Evolutionary conservation across 2,888 invertebrate species (phyloP), one percentile per base, ranked within the genome.

Genomic region (Rambutsinella grinnellia): DNA sequence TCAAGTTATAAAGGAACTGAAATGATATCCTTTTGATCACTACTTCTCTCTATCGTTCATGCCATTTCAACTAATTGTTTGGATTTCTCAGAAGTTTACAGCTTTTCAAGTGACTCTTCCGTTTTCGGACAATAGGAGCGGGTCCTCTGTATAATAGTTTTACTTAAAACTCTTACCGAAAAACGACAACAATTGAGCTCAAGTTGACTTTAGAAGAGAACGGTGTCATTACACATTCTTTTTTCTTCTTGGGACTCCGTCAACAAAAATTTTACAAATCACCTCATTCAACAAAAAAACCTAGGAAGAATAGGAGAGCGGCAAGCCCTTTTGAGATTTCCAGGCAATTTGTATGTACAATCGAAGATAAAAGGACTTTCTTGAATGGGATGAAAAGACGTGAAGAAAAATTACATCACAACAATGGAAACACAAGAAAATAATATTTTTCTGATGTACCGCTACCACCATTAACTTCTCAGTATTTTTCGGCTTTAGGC

Each of bases 41-140:
- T 44, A 10, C 44, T 44, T 6, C 8, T 13, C 13, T 44, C 13
- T 44, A 13, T 44, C 13, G 62, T 61, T 62, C 62, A 62, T 56
- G 27, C 57, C 28, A 71, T 57, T 63, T 62, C 24, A 57, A 27
- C 27, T 57, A 66, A 74, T 74, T 74, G 67, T 67, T 67, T 67
- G 67, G 24, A 60, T 74, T 74, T 67, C 66, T 67, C 54, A 66
- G 74, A 74, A 74, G 74, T 61, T 67, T 66, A 66, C 72, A 66
- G 46, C 72, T 58, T 36, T 27, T 57, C 54, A 47, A 49, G 26
- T 21, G 28, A 36, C 54, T 24, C 6, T 46, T 44, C 28, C 46
- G 21, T 54, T 53, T 53, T 69, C 27, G 56, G 72, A 66, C 58
- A 61, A 74, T 51, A n/a, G 57, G 15, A 74, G 74, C 67, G 66